These are phyloP conservation scores for Amblyornis subalaris DNA, from an alignment of 2,113 vertebrate species.

Conservation along the genomic window DNA sequence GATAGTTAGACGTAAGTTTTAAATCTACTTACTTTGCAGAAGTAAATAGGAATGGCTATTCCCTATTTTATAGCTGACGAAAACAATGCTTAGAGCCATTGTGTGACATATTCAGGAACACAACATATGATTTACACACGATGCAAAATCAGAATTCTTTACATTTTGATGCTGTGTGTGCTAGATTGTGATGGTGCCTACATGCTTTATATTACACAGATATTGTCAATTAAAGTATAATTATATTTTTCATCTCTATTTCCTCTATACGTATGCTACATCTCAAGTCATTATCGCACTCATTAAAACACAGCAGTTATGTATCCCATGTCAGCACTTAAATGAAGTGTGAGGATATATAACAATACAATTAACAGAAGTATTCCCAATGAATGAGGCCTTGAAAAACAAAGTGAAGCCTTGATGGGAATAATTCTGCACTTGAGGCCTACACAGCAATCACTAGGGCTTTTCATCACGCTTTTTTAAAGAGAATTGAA, in stretches of 20 bases:
- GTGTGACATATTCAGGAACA: background rate
- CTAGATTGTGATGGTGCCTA: background rate
- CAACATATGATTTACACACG: background rate
- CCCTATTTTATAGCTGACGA: background rate
- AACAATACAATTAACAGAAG: slow-evolving; percentile 21
- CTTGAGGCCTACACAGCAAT: background rate
- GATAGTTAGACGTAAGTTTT: background rate
- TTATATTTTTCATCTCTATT: background rate
- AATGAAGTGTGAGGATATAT: slow-evolving; percentile 29
- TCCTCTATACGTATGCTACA: background rate
- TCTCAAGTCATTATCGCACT: background rate
- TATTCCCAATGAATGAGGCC: background rate
- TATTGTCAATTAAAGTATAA: background rate
- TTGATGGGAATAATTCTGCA: slow-evolving; percentile 22
- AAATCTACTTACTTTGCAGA: background rate
- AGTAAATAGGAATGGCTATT: background rate
- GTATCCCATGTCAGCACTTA: slow-evolving; percentile 24
- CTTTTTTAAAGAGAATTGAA: background rate
- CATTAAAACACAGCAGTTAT: slow-evolving; percentile 3
- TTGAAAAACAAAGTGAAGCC: slow-evolving; percentile 18
- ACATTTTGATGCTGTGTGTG: background rate
- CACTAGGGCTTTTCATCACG: slow-evolving; percentile 33
- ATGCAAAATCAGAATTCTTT: background rate
- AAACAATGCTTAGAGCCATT: background rate
- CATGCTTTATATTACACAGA: background rate